phyloP scores from a whole-genome alignment of 2,113 vertebrate species.

The Salminus brasiliensis region DNA sequence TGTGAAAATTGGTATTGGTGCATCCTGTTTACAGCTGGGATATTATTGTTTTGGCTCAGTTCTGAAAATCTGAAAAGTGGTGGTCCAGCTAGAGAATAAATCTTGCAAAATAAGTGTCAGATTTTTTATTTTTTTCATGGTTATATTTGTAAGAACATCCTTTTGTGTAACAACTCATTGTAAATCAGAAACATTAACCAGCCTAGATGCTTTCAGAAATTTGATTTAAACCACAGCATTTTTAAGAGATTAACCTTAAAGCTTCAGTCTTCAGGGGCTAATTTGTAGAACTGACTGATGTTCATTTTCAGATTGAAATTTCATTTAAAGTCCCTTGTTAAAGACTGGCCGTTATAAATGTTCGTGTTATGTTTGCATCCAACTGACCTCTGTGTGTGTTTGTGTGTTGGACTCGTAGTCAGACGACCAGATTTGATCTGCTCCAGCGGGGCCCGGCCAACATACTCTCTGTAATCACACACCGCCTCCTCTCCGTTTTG shows the following conservation, averaged over 20 bases:
- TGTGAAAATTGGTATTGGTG: no score
- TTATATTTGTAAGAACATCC: slow-evolving; percentile 73
- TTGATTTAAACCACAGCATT: neutral
- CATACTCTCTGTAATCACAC: slow-evolving; percentile 54
- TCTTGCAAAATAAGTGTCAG: no score
- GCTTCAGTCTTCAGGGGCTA: neutral
- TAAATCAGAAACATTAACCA: slow-evolving; percentile 67
- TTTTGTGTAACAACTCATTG: slow-evolving; percentile 68
- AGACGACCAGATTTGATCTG: slow-evolving; percentile 45
- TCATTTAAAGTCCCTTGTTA: no score
- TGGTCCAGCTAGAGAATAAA: slow-evolving; percentile 69
- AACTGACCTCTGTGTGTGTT: slow-evolving; percentile 28
- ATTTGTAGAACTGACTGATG: neutral
- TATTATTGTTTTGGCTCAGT: slow-evolving; percentile 61
- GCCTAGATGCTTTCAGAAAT: slow-evolving; percentile 31
- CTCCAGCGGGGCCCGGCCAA: slow-evolving; percentile 44
- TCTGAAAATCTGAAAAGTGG: slow-evolving; percentile 10
- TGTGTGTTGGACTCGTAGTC: slow-evolving; percentile 28
- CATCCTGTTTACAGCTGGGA: slow-evolving; percentile 59
- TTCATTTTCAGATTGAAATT: no score
- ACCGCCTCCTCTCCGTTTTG: slow-evolving; percentile 42
- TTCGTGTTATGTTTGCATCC: slow-evolving; percentile 27
- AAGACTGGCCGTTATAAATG: no score
- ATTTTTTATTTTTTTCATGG: slow-evolving; percentile 79
- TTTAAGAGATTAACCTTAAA: neutral